Percentiles rank a stretch among this genome's conserved stretches.
phyloP scores from a whole-genome alignment of 2,113 vertebrate genomes.

The Suricata suricatta region DNA sequence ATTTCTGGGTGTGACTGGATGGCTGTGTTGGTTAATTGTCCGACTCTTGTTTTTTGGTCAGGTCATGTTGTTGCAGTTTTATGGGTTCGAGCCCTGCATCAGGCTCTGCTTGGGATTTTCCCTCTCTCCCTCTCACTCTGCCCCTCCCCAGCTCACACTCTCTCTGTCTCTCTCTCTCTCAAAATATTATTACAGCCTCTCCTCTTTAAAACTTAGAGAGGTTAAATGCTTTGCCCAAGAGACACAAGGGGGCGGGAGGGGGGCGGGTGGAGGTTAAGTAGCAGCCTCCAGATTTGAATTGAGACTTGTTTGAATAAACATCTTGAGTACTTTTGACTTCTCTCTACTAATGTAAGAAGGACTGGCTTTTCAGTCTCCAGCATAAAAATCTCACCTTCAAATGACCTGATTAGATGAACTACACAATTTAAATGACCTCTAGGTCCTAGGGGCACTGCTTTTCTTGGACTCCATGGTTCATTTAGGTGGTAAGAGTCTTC shows the following conservation, averaged over 20 bases:
- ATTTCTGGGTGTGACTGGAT: background rate
- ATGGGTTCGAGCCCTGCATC: no score
- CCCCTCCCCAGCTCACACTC: no score
- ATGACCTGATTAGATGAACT: background rate
- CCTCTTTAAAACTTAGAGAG: background rate
- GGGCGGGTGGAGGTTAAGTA: background rate
- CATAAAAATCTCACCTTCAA: background rate
- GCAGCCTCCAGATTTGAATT: background rate
- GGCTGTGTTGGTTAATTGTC: no score
- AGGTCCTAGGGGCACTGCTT: background rate
- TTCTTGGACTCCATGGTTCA: background rate
- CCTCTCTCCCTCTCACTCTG: no score
- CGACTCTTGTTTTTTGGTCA: no score
- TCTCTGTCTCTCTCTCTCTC: background rate
- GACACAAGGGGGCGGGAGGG: background rate
- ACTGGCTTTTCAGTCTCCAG: background rate
- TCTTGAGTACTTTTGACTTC: background rate
- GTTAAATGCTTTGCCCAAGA: background rate
- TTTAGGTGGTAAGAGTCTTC: background rate
- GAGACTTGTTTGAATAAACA: background rate
- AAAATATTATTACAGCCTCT: background rate
- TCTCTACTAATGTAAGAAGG: background rate
- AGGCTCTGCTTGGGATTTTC: no score
- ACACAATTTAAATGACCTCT: background rate
- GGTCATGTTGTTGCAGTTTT: no score